Evolutionary conservation across 2,888 invertebrate species (phyloP).

Genomic region (Galeruca laticollis): DNA sequence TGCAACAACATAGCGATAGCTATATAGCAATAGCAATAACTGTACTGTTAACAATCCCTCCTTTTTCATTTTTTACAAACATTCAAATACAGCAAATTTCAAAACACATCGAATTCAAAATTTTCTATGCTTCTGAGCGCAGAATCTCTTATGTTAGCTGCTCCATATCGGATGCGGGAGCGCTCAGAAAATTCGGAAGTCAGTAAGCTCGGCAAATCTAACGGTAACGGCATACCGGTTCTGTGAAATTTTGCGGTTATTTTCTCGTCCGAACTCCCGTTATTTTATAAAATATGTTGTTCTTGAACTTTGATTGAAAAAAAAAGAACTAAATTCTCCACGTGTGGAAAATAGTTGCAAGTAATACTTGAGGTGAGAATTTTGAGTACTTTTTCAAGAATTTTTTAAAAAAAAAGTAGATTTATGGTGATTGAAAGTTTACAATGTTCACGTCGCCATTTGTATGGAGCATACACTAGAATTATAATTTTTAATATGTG

Average conservation of each 20-base stretch:
- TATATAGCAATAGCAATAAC: too few species aligned
- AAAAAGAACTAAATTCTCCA: neutral
- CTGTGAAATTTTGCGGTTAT: conserved; percentile 11
- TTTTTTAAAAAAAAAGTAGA: too few species aligned
- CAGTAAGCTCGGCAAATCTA: conserved; percentile 36
- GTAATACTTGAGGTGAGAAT: too few species aligned
- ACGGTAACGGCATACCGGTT: conserved; percentile 21
- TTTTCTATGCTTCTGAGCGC: conserved; percentile 22
- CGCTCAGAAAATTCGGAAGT: conserved; percentile 31
- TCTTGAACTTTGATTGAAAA: neutral
- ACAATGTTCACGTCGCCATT: too few species aligned
- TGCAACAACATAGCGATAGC: too few species aligned
- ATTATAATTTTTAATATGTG: too few species aligned
- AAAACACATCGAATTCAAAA: neutral
- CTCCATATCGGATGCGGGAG: conserved; percentile 26
- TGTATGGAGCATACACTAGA: too few species aligned
- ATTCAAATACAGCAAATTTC: too few species aligned
- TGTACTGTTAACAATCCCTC: too few species aligned
- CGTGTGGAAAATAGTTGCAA: neutral
- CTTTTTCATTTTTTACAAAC: too few species aligned
- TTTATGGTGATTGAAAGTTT: too few species aligned
- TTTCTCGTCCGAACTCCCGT: conserved; percentile 5
- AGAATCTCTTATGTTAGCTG: conserved; percentile 37
- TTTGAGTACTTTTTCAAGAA: too few species aligned
- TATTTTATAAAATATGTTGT: neutral